Percentiles rank a stretch among this genome's conserved stretches.
phyloP scores from a whole-genome alignment of 2,113 vertebrate genomes.

The Microcebus ravelobensis region DNA sequence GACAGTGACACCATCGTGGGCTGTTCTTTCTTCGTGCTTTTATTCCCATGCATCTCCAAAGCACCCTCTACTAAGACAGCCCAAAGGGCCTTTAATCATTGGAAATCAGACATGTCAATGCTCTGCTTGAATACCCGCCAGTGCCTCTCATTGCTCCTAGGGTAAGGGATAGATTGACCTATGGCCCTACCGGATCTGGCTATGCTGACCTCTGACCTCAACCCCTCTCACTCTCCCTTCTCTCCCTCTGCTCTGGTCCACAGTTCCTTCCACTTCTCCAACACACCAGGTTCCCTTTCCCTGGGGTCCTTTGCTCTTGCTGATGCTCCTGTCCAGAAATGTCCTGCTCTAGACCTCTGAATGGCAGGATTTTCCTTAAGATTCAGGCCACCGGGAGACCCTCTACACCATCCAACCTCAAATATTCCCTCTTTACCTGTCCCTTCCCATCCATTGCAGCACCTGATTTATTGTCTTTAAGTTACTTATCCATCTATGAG shows the following conservation, averaged over 20 bases:
- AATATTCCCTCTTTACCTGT: background rate
- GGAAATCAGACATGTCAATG: background rate
- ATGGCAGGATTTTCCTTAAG: background rate
- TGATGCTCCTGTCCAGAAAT: background rate
- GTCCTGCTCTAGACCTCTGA: background rate
- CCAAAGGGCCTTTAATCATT: background rate
- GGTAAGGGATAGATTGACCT: background rate
- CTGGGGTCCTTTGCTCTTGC: background rate
- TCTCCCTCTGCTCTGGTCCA: background rate
- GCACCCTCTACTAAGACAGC: background rate
- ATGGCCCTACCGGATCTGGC: background rate
- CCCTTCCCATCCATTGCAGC: background rate
- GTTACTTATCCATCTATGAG: background rate
- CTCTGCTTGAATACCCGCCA: background rate
- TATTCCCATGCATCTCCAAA: background rate
- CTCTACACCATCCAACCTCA: background rate
- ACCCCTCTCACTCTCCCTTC: background rate
- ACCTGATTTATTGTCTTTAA: slow-evolving; percentile 15
- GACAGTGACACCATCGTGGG: background rate
- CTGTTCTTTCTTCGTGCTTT: background rate
- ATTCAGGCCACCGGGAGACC: background rate
- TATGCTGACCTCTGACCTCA: background rate
- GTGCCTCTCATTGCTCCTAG: background rate
- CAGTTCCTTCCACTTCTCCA: background rate
- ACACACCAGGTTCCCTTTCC: background rate